Evolutionary conservation across 2,797 vertebrate species (phyloP).

Genomic region (Phataginus tricuspis): DNA sequence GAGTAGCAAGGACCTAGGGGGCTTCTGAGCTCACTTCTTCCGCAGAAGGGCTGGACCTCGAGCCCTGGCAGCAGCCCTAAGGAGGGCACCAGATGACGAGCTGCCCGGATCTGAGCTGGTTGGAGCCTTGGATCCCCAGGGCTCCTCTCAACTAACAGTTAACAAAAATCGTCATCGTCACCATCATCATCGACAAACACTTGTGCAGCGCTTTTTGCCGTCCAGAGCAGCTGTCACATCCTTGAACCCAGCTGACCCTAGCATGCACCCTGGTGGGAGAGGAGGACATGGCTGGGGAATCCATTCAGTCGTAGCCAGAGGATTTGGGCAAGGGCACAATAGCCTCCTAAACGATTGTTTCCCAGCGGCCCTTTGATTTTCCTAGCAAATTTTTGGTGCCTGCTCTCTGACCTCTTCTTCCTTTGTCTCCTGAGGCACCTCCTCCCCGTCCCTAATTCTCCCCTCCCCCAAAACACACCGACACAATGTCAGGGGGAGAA

Average conservation of each 20-base stretch:
- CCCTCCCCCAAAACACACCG: background rate
- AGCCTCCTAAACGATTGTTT: conserved; percentile 9
- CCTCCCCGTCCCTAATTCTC: background rate
- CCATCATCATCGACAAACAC: background rate
- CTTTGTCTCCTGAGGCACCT: conserved; percentile 20
- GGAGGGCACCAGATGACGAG: background rate
- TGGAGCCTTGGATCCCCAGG: background rate
- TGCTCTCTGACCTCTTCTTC: conserved; percentile 67
- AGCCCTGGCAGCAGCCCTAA: background rate
- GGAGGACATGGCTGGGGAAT: background rate
- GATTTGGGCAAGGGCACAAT: background rate
- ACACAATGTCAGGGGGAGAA: background rate
- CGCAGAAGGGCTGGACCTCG: background rate
- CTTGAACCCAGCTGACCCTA: conserved; percentile 61
- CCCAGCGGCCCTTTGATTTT: conserved; percentile 54
- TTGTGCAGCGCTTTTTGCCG: background rate
- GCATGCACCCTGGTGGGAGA: conserved; percentile 2
- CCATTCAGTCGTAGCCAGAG: background rate
- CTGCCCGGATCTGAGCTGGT: background rate
- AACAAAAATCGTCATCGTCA: background rate
- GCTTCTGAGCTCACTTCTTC: background rate
- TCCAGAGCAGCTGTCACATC: conserved; percentile 59
- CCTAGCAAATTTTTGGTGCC: background rate
- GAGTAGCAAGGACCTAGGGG: background rate
- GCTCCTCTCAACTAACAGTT: background rate